A percentile compares a stretch with the other conserved stretches of the same genome.
These are phyloP conservation scores for Contarinia nasturtii DNA, from an alignment of 1,140 invertebrate genomes.

Conservation along the genomic window DNA sequence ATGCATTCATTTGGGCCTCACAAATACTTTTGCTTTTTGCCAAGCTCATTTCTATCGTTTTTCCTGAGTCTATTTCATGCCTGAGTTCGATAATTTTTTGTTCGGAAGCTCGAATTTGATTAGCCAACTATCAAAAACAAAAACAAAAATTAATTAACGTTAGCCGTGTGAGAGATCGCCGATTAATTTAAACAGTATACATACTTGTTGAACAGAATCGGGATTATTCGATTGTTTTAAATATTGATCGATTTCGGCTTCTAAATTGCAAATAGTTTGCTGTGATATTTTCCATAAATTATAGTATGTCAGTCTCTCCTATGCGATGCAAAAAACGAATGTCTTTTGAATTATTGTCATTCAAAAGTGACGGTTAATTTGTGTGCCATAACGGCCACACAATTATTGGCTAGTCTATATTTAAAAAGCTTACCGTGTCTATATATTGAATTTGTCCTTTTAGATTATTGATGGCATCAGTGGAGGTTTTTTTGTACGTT, in stretches of 20 bases:
- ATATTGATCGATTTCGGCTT: not conserved
- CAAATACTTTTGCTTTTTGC: not conserved
- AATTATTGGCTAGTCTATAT: not conserved
- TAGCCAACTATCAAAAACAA: not conserved
- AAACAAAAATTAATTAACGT: not conserved
- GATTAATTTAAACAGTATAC: not conserved
- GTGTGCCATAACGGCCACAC: no score
- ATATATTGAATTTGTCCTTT: conserved; percentile 9
- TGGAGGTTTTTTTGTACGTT: conserved; percentile 4
- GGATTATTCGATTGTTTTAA: not conserved
- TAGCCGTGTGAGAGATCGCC: not conserved
- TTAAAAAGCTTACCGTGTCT: conserved; percentile 5
- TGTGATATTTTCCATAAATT: conserved; percentile 1
- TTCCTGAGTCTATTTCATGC: not conserved
- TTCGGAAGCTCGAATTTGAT: not conserved
- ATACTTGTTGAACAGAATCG: not conserved
- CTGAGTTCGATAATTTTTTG: not conserved
- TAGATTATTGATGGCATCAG: conserved; percentile 10
- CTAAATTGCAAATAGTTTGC: not conserved
- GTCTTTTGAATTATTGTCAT: not conserved
- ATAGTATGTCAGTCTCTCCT: not conserved
- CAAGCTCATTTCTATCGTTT: not conserved
- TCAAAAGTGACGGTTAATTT: not conserved
- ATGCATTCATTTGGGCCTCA: not conserved
- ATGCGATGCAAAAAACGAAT: not conserved